A percentile compares a stretch with the other conserved stretches of the same genome.
Evolutionary conservation across 2,888 invertebrate genomes (phyloP).

Genomic region (Ochropacha duplaris): DNA sequence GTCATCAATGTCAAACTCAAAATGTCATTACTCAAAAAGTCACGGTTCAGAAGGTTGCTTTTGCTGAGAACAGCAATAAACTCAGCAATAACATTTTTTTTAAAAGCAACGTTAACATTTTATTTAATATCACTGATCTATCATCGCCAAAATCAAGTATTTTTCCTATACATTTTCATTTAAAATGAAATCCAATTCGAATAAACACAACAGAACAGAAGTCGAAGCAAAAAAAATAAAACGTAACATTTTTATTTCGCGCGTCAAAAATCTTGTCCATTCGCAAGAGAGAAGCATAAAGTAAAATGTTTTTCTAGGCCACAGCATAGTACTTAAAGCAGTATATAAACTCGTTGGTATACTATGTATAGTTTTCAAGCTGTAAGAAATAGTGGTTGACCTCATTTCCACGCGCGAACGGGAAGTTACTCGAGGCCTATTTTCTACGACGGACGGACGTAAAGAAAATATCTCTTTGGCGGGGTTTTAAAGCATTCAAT

Average conservation of each 20-base stretch:
- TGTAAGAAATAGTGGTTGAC: background rate
- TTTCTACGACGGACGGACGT: background rate
- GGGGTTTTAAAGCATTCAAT: background rate
- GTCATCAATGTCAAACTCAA: too few relatives aligned
- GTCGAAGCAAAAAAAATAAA: background rate
- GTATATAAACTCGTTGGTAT: background rate
- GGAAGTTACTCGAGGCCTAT: background rate
- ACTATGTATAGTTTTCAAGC: background rate
- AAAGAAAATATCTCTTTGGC: slow-evolving; percentile 1
- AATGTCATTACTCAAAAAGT: too few relatives aligned
- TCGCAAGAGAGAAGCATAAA: background rate
- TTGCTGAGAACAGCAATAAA: too few relatives aligned
- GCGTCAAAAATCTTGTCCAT: background rate
- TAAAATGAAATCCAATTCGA: background rate
- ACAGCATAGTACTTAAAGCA: background rate
- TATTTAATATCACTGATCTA: too few relatives aligned
- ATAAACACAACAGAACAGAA: background rate
- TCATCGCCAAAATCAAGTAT: too few relatives aligned
- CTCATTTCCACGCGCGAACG: background rate
- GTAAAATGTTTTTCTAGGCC: slow-evolving; percentile 1
- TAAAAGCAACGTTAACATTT: too few relatives aligned
- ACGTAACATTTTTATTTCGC: background rate
- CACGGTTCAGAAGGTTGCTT: too few relatives aligned
- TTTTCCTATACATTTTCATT: background rate
- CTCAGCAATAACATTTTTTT: too few relatives aligned